phyloP scores from a whole-genome alignment of 1,140 invertebrate species.

The Protaetia brevitarsis region DNA sequence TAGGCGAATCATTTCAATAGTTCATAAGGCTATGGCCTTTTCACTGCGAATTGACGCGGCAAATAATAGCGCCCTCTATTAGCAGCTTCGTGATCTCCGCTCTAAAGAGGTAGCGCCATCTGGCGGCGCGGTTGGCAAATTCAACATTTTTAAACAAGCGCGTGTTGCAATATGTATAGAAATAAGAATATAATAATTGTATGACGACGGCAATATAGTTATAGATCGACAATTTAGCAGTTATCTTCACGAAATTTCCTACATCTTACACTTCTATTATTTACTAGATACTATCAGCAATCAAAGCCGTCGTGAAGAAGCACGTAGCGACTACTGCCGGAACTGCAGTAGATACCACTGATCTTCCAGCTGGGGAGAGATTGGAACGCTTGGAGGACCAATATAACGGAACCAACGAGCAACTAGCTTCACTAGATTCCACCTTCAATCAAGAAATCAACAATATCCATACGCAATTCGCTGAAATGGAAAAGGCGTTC shows the following conservation, averaged over 20 bases:
- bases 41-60: too few relatives aligned
- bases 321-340: neutral
- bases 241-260: neutral
- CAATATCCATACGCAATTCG: conserved; percentile 37
- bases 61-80: too few relatives aligned
- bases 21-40: too few relatives aligned
- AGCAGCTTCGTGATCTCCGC: too few relatives aligned
- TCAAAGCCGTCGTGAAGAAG: conserved; percentile 11
- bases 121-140: too few relatives aligned
- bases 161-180: too few relatives aligned
- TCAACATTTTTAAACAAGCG: too few relatives aligned
- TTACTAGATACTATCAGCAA: neutral
- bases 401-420: conserved; percentile 28
- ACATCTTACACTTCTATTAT: neutral
- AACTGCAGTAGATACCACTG: neutral
- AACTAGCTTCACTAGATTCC: conserved; percentile 39
- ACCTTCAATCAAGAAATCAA: conserved; percentile 38
- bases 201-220: too few relatives aligned
- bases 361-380: conserved; percentile 25
- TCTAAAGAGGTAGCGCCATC: too few relatives aligned
- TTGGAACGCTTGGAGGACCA: conserved; percentile 13
- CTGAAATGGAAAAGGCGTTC: conserved; percentile 39
- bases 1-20: too few relatives aligned
- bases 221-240: neutral
- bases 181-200: too few relatives aligned